Evolutionary conservation across 2,797 vertebrate species (phyloP), one percentile per base, ranked within the genome.

Genomic region (Neosilurus mollespiculum): DNA sequence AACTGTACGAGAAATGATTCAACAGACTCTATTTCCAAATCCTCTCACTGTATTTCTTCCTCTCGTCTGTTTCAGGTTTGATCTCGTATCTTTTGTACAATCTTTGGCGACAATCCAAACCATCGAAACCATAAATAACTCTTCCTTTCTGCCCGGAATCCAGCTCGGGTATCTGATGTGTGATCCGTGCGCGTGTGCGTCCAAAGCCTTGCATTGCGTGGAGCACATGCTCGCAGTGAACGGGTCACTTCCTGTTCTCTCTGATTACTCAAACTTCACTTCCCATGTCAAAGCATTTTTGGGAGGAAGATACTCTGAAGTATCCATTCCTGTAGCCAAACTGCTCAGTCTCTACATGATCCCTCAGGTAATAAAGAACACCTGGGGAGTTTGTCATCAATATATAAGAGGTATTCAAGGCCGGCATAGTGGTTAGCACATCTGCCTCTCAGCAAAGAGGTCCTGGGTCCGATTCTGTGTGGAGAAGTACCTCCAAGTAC

Each of bases 41-140:
- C 9, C 12, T 22, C 1, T 4, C 59, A 12, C 73, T 20, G 54
- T 37, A 34, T 56, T 56, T 69, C 16, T 54, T 77, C 7, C 83
- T 85, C 83, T 26, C 12, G 11, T 70, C 9, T 58, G 37, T 81
- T 34, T 65, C 85, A 92, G 92, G 64, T 92, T 94, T 78, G 72
- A 90, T 69, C 64, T 84, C 0, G 4, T 4, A 6, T 8, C 88
- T 8, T 93, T 92, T 37, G 5, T 91, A 34, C 58, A 15, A 4
- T 84, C 88, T 4, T 81, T 93, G 81, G 88, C 89, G 53, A 5
- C 20, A 18, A 90, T 92, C 26, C 83, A 92, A 20, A 88, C 89
- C 30, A 92, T 92, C 0, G 91, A 93, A 58, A 18, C 18, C 8
- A 86, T 94, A 58, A 94, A 94, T 49, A 88, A 88, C 51, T 86